Evolutionary conservation across 2,888 invertebrate genomes (phyloP), one percentile per base, ranked within the genome.

Genomic region (Acanthosepion pharaonis): DNA sequence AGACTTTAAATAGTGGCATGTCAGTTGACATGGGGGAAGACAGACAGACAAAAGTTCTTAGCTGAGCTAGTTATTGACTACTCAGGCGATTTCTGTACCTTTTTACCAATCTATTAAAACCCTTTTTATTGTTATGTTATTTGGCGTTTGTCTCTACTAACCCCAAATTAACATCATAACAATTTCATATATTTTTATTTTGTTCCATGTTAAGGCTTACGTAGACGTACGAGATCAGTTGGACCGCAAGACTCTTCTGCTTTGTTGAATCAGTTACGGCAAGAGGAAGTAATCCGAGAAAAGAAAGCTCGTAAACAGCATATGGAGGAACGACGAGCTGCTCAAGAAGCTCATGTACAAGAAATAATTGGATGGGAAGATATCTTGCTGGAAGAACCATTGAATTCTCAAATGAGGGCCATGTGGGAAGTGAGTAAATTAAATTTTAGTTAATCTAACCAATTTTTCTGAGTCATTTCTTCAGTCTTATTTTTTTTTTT

Each of bases 341-440:
- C 97, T 94, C 96, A 97, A 95, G 97, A 97, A 94, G 97, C 97
- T 49, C 97, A 97, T 94, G 97, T 98, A 23, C 97, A 97, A 95
- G 97, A 97, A 18, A 95, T 97, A 53, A 95, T 97, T 64, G 96
- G 97, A 33, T 98, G 98, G 98, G 98, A 98, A 95, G 97, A 98
- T 49, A 94, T 98, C 93, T 96, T 97, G 93, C 95, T 98, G 93
- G 96, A 97, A 42, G 97, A 97, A 33, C 97, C 97, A 93, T 95
- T 97, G 28, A 96, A 96, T 92, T 96, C 97, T 64, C 97, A 98
- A 95, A 97, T 98, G 97, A 97, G 97, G 95, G 97, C 97, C 23
- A 98, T 98, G 98, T 98, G 98, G 98, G 98, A 98, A 98, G 98
- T 98, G 96, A 94, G 95, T 98, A 96, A 94, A 95, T 64, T 64